phyloP scores from a whole-genome alignment of 2,113 vertebrate species.

The Okapia johnstoni region DNA sequence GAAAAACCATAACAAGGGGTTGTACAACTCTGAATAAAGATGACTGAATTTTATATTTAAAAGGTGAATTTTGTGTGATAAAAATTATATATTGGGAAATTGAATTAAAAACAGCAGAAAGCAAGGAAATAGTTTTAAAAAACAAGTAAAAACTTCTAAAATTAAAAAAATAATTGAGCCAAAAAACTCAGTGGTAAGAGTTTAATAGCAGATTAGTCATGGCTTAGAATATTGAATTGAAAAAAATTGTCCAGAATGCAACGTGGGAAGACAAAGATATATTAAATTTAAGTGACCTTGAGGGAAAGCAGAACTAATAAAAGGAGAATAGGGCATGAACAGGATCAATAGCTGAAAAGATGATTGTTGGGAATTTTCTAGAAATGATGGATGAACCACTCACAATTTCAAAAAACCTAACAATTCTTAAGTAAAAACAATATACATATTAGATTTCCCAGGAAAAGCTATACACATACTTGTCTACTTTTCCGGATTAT shows the following conservation, averaged over 20 bases:
- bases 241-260: neutral
- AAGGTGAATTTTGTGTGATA: neutral
- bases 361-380: neutral
- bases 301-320: neutral
- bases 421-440: neutral
- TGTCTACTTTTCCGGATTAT: neutral
- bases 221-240: neutral
- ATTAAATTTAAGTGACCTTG: neutral
- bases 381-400: neutral
- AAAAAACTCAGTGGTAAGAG: neutral
- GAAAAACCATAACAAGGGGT: neutral
- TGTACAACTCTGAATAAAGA: neutral
- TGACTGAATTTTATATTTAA: neutral
- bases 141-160: neutral
- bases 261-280: neutral
- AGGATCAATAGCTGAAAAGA: conserved; percentile 3
- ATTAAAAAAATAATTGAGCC: neutral
- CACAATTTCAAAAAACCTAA: neutral
- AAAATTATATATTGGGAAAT: neutral
- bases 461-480: neutral
- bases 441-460: neutral
- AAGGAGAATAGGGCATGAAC: neutral
- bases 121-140: neutral
- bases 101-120: neutral
- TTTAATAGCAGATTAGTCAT: neutral